Percentiles rank a stretch among this genome's conserved stretches.
Evolutionary conservation across 2,113 vertebrate species (phyloP).

Genomic region (Passerina amoena): DNA sequence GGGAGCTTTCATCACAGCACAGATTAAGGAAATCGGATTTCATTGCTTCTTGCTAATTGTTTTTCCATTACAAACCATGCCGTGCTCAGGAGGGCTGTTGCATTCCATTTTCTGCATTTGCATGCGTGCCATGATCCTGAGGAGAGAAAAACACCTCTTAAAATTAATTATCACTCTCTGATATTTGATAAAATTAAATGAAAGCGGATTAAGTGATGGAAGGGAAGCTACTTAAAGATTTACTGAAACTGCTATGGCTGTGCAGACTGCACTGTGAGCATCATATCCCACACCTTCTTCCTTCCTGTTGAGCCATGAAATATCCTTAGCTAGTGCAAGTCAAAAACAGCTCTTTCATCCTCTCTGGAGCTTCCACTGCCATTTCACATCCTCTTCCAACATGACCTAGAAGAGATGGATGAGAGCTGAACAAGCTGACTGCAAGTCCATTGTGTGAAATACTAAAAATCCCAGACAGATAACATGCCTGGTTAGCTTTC

Average conservation of each 20-base stretch:
- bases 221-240: neutral
- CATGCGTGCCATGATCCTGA: neutral
- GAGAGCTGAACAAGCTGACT: neutral
- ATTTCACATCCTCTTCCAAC: neutral
- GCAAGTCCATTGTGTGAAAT: neutral
- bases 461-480: neutral
- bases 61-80: slow-evolving; percentile 11
- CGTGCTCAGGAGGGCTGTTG: neutral
- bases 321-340: neutral
- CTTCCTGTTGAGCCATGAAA: neutral
- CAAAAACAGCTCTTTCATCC: neutral
- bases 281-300: neutral
- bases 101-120: neutral
- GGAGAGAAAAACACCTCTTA: neutral
- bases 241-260: neutral
- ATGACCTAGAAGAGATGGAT: neutral
- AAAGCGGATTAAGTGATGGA: neutral
- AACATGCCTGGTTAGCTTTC: neutral
- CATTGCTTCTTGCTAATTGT: slow-evolving; percentile 22
- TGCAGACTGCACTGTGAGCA: neutral
- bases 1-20: slow-evolving; percentile 27
- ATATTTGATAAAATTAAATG: neutral
- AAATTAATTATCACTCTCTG: neutral
- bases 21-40: slow-evolving; percentile 27
- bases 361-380: neutral